Evolutionary conservation across 1,140 invertebrate species (phyloP).

Genomic region (Antheraea mylitta): DNA sequence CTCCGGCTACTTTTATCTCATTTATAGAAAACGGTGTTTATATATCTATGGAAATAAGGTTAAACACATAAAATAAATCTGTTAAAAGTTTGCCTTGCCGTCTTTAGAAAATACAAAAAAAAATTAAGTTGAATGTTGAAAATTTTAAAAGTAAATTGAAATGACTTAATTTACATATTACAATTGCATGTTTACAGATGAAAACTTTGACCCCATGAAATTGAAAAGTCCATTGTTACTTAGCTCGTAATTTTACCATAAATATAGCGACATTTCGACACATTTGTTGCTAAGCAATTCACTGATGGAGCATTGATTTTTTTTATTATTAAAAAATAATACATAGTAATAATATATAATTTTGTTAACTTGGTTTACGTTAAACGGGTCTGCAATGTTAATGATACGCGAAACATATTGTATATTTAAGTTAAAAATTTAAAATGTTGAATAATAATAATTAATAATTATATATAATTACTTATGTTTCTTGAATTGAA

Average conservation of each 20-base stretch:
- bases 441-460: slow-evolving; percentile 40
- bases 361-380: slow-evolving; percentile 72
- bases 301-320: slow-evolving; percentile 65
- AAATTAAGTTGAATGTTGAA: too few relatives aligned
- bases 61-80: too few relatives aligned
- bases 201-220: too few relatives aligned
- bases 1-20: slow-evolving; percentile 23
- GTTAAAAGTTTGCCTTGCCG: too few relatives aligned
- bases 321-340: slow-evolving; percentile 33
- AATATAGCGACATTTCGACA: slow-evolving; percentile 9
- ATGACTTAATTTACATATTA: too few relatives aligned
- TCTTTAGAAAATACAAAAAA: too few relatives aligned
- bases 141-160: too few relatives aligned
- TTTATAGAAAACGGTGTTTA: background rate
- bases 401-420: slow-evolving; percentile 40
- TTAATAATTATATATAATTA: slow-evolving; percentile 21
- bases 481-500: slow-evolving; percentile 57
- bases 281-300: slow-evolving; percentile 61
- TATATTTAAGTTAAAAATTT: slow-evolving; percentile 60
- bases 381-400: slow-evolving; percentile 74
- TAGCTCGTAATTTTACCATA: background rate
- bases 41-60: background rate
- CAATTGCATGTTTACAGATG: too few relatives aligned
- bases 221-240: background rate
- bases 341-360: slow-evolving; percentile 42